Evolutionary conservation across 2,797 vertebrate species (phyloP), one percentile per base, ranked within the genome.

Genomic region (Eulemur rubriventer): DNA sequence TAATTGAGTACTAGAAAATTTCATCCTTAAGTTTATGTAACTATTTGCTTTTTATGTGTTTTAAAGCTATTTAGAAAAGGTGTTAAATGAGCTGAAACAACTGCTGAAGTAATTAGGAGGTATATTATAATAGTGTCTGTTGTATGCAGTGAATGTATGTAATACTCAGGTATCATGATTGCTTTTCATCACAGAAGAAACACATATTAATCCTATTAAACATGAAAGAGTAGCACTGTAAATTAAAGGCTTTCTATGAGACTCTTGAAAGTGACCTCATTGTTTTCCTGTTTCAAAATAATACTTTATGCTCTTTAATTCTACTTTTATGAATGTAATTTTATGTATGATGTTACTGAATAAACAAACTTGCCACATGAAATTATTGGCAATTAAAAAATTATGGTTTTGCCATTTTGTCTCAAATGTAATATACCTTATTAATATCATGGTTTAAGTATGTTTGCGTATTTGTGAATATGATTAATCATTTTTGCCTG

Each of bases 401-500:
- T 82, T 96, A 84, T 70, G 52, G 91, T 97, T 98, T 98, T 96
- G 91, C 95, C 91, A 93, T 97, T 97, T 97, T 83, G 78, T 96
- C 81, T 96, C 94, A 96, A 97, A 98, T 82, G 85, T 98, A 93
- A 95, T 94, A 88, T 0, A 65, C 69, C 57, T 94, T 97, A 98
- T 98, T 97, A 98, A 97, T 97, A 98, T 97, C 92, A 94, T 95
- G 96, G 89, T 97, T 96, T 97, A 96, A 94, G 84, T 87, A 65
- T 73, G 94, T 97, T 92, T 26, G 82, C 92, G 86, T 96, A 96
- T 94, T 93, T 97, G 92, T 96, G 97, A 97, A 91, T 97, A 93
- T 96, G 95, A 96, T 97, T 96, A 89, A 93, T 96, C 57, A 38
- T 94, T 97, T 97, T 97, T 98, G 96, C 98, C 98, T 98, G 96